Conservation (phyloP, 2,888 invertebrate species). For the Griposia aprilina region DNA sequence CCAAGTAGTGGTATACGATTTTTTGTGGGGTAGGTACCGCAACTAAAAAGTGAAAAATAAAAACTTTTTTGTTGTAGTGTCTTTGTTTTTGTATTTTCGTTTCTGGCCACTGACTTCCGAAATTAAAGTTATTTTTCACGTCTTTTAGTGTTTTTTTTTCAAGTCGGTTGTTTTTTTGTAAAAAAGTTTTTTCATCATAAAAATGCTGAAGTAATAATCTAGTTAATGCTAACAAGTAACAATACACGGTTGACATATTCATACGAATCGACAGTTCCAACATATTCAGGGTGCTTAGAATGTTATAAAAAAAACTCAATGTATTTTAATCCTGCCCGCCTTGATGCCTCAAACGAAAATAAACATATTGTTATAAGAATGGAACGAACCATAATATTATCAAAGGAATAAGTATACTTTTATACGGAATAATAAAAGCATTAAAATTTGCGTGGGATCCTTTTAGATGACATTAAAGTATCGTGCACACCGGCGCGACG, state of each 20-base stretch:
- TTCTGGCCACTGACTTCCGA: no score
- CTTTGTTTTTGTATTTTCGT: no score
- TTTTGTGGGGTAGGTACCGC: no score
- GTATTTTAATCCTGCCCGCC: background rate
- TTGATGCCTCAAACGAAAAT: conserved; percentile 10
- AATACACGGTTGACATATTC: background rate
- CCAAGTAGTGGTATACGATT: no score
- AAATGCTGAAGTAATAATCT: background rate
- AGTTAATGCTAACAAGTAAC: background rate
- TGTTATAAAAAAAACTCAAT: background rate
- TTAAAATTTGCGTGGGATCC: conserved; percentile 12
- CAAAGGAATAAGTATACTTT: background rate
- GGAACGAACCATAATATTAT: background rate
- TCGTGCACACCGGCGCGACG: no score
- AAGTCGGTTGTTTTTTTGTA: no score
- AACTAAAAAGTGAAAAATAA: no score
- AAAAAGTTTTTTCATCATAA: background rate
- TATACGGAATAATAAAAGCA: conserved; percentile 8
- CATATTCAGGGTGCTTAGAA: background rate
- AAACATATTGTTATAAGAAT: background rate
- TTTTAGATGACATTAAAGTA: conserved; percentile 4
- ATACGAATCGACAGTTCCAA: background rate
- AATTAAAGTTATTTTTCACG: no score
- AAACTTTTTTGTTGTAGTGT: no score
- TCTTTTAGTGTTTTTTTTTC: no score